A percentile compares a stretch with the other conserved stretches of the same genome.
Evolutionary conservation across 37 sponge, comb jelly and placozoan genomes (phyloP).

Genomic region (Tethya wilhelma): DNA sequence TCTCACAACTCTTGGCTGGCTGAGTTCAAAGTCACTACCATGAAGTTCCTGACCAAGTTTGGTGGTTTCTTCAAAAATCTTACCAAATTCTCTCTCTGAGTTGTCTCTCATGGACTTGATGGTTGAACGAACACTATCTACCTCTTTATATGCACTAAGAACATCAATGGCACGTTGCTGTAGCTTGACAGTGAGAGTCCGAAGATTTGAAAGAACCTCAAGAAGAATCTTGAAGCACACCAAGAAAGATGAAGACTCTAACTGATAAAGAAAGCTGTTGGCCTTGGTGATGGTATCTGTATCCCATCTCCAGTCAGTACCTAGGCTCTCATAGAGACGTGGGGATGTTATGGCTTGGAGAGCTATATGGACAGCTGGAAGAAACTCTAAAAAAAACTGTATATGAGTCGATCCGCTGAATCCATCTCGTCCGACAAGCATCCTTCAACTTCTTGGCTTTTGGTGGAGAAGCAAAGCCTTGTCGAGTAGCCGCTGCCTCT

Average conservation of each 20-base stretch:
- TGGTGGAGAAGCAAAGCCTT: constrained; percentile 43
- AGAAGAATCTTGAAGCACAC: constrained; percentile 57
- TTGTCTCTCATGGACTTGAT: constrained; percentile 14
- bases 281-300: constrained; percentile 56
- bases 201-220: constrained; percentile 31
- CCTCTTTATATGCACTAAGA: constrained; percentile 33
- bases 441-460: no score
- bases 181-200: constrained; percentile 48
- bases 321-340: background rate
- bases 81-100: constrained; percentile 13
- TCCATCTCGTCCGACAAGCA: no score
- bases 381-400: constrained; percentile 46
- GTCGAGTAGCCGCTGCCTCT: no score
- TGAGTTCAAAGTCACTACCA: constrained; percentile 16
- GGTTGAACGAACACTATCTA: constrained; percentile 22
- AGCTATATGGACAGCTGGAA: constrained; percentile 36
- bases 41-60: constrained; percentile 19
- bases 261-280: constrained; percentile 58
- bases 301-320: constrained; percentile 75
- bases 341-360: constrained; percentile 38
- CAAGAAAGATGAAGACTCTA: constrained; percentile 55
- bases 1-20: background rate
- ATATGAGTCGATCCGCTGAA: constrained; percentile 54
- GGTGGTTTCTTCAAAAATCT: constrained; percentile 18
- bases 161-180: constrained; percentile 48